Evolutionary conservation across 92 coral and sea anemone species (phyloP).

Genomic region (Pocillopora meandrina): DNA sequence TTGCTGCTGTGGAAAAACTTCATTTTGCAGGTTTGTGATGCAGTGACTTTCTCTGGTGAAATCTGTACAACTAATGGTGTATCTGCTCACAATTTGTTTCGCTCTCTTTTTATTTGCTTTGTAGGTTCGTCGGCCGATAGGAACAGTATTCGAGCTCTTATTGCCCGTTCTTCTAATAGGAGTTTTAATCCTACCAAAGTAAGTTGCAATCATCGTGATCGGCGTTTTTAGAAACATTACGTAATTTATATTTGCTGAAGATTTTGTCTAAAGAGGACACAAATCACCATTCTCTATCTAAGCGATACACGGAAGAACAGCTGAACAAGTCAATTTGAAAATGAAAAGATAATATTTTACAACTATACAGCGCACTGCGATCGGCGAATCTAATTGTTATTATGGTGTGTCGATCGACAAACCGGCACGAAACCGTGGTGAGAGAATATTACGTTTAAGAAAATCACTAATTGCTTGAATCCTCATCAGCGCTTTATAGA

Average conservation of each 20-base stretch:
- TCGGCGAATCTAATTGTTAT: too few relatives aligned
- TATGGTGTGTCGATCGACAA: too few relatives aligned
- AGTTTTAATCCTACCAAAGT: constrained; percentile 86
- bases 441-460: too few relatives aligned
- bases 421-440: too few relatives aligned
- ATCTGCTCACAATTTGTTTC: neutral
- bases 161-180: constrained; percentile 81
- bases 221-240: neutral
- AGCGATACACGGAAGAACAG: neutral
- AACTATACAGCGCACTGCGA: too few relatives aligned
- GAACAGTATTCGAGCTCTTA: constrained; percentile 86
- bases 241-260: neutral
- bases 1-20: constrained; percentile 97
- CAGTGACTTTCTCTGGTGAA: neutral
- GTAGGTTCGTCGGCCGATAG: constrained; percentile 92
- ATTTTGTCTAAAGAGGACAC: neutral
- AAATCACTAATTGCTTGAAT: too few relatives aligned
- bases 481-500: too few relatives aligned
- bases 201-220: constrained; percentile 10
- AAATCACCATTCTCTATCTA: neutral
- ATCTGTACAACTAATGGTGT: neutral
- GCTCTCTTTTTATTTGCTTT: neutral
- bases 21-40: constrained; percentile 78
- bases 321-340: neutral
- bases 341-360: too few relatives aligned